Evolutionary conservation across 2,888 invertebrate genomes (phyloP), one percentile per base, ranked within the genome.

Genomic region (Formica aserva): DNA sequence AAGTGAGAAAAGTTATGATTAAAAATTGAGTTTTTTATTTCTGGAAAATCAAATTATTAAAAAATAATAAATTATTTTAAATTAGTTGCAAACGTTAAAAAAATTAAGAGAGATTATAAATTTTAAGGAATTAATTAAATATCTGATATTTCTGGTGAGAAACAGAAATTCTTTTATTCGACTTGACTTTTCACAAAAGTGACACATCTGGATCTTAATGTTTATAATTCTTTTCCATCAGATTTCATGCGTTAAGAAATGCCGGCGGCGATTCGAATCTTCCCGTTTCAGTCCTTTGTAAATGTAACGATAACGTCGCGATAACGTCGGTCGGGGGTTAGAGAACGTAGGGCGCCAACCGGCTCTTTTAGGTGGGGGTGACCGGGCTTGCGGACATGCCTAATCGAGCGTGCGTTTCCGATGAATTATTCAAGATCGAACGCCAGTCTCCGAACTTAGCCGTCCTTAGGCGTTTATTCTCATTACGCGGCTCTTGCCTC

Each of bases 381-480:
- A 45, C 78, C 80, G 77, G 26, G 78, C 67, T 86, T 84, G 83
- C 78, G 83, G 86, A 80, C 81, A 84, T 87, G 90, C 82, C 91
- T 91, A 92, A 92, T 92, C 92, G 92, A 93, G 93, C 92, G 92
- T 93, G 91, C 90, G 88, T 93, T 92, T 86, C 90, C 92, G 87
- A 93, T 94, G 93, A 93, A 94, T 94, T 92, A 93, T 93, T 94
- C 94, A 94, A 85, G 91, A 92, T 93, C 91, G 89, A 90, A 89
- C 88, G 90, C 38, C 22, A 35, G 75, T 91, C 91, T 89, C 85
- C 85, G 89, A 87, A 83, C 82, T 52, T 84, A 84, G 84, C 82
- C 88, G 85, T 90, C 85, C 89, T 92, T 89, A 91, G 86, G 89
- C 91, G 92, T 92, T 92, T 89, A 90, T 92, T 92, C 91, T 93